A percentile compares a stretch with the other conserved stretches of the same genome.
Evolutionary conservation across 1,140 invertebrate genomes (phyloP).

Genomic region (Drosophila subobscura): DNA sequence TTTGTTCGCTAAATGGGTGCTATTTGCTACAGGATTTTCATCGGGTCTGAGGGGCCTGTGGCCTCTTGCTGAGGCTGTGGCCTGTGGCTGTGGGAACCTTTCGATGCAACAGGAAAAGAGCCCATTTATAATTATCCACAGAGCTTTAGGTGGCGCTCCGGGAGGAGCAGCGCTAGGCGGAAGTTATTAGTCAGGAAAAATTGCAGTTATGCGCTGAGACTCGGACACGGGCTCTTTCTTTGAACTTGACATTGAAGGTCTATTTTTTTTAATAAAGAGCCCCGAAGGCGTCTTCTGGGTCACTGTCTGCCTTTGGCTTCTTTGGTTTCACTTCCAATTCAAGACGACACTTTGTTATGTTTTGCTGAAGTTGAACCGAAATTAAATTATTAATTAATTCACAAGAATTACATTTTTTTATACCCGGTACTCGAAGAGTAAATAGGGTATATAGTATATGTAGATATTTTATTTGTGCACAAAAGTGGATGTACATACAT

Average conservation of each 20-base stretch:
- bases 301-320: slow-evolving; percentile 31
- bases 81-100: slow-evolving; percentile 35
- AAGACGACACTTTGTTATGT: slow-evolving; percentile 77
- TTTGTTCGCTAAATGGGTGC: slow-evolving; percentile 76
- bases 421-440: too few relatives aligned
- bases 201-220: slow-evolving; percentile 53
- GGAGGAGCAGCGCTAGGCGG: slow-evolving; percentile 45
- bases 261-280: slow-evolving; percentile 6
- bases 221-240: not conserved
- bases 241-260: slow-evolving; percentile 58
- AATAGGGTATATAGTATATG: too few relatives aligned
- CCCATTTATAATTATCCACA: slow-evolving; percentile 67
- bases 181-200: slow-evolving; percentile 66
- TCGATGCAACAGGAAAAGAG: slow-evolving; percentile 34
- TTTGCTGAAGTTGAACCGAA: not conserved
- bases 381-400: too few relatives aligned
- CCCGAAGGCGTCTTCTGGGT: not conserved
- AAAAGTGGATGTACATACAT: too few relatives aligned
- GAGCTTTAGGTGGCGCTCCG: slow-evolving; percentile 61
- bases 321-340: slow-evolving; percentile 71
- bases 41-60: slow-evolving; percentile 5
- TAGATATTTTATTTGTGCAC: too few relatives aligned
- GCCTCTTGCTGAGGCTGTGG: slow-evolving; percentile 8
- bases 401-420: too few relatives aligned
- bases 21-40: slow-evolving; percentile 75